Percentiles rank a stretch among this genome's conserved stretches.
Conservation (phyloP, 2,888 invertebrate species). For the Notodromas monacha region DNA sequence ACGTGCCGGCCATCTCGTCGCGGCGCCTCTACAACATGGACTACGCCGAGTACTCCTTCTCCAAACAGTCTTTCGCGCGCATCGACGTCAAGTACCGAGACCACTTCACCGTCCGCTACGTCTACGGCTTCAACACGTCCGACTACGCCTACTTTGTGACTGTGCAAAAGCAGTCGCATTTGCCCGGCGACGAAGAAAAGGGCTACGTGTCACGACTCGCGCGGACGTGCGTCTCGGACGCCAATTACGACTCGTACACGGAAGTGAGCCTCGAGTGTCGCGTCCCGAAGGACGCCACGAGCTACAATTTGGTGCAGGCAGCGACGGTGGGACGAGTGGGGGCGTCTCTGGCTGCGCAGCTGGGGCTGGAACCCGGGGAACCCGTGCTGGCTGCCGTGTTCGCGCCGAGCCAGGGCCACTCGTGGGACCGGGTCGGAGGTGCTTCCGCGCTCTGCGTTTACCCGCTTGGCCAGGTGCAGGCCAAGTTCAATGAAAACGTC, state of each 20-base stretch:
- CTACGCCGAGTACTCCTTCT: slow-evolving; percentile 46
- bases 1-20: slow-evolving; percentile 67
- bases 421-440: slow-evolving; percentile 36
- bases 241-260: slow-evolving; percentile 80
- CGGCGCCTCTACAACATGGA: slow-evolving; percentile 44
- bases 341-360: slow-evolving; percentile 15
- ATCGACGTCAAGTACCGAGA: slow-evolving; percentile 77
- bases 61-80: slow-evolving; percentile 46
- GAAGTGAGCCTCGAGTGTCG: slow-evolving; percentile 79
- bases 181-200: slow-evolving; percentile 53
- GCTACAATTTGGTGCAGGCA: slow-evolving; percentile 72
- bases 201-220: slow-evolving; percentile 66
- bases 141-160: slow-evolving; percentile 83
- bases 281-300: slow-evolving; percentile 43
- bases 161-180: slow-evolving; percentile 66
- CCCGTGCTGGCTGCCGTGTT: slow-evolving; percentile 58
- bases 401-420: slow-evolving; percentile 56
- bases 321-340: slow-evolving; percentile 58
- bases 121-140: slow-evolving; percentile 78
- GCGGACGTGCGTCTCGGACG: slow-evolving; percentile 71
- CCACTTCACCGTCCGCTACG: slow-evolving; percentile 74
- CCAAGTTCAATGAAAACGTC: slow-evolving; percentile 78
- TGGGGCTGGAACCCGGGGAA: slow-evolving; percentile 43
- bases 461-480: slow-evolving; percentile 57
- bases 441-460: slow-evolving; percentile 82